Base-by-base conservation (phyloP, 2,888 invertebrate genomes). In the Clunio marinus region DNA sequence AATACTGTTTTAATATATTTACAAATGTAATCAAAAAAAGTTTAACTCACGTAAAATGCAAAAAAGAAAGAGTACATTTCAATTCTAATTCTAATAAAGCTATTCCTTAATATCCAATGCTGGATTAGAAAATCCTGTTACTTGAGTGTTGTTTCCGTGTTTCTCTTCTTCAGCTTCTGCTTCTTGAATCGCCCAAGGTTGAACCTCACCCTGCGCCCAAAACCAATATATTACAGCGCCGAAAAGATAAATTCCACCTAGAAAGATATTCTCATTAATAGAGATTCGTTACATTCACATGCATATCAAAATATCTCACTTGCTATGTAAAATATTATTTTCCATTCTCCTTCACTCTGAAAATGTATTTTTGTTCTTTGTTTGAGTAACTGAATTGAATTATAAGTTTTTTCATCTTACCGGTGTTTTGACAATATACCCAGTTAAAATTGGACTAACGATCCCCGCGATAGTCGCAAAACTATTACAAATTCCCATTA, bases 401-500 rank as follows among this genome's bases (percentile, higher is more conserved):
- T n/a, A n/a, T n/a, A n/a, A n/a, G n/a, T n/a, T n/a, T 3, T 7
- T 51, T 51, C 7, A 27, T 71, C 74, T 76, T 75, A 89, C 90
- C 81, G 86, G 84, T 71, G 86, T 79, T 70, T 82, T 81, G 25
- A 89, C 88, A 45, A 91, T 85, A 59, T 83, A 81, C 10, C 90
- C 89, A 0, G 88, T 88, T 1, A 91, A 77, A 1, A 86, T 83
- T 0, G 93, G 93, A 74, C 89, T 89, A 35, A 93, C 77, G 72
- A 93, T 91, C 15, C 93, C 93, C 1, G 93, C 91, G 25, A 93
- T 76, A 0, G 92, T 92, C 0, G 90, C 93, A 70, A 93, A 79
- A 0, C 91, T 91, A 78, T 93, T 93, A 3, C 91, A 89, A 1
- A 92, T 77, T 0, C 92, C 93, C 90, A 93, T 91, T 60, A 93